phyloP scores from a whole-genome alignment of 2,888 invertebrate genomes.

The Zygaena filipendulae region DNA sequence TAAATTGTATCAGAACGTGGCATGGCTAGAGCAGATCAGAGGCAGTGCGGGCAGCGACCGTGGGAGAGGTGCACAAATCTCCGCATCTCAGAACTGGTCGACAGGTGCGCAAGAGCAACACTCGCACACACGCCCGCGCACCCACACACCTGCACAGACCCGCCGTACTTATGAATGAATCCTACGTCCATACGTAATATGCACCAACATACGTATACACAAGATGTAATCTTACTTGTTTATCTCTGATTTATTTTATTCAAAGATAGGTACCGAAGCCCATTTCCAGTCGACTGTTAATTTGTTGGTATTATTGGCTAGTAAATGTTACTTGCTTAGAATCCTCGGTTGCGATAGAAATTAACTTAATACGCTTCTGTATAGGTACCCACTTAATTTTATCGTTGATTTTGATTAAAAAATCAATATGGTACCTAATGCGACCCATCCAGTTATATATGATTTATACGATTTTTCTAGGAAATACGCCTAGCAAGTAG shows the following conservation, averaged over 20 bases:
- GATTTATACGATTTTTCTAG: no score
- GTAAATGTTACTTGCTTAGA: no score
- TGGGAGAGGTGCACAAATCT: conserved; percentile 68
- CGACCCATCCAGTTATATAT: no score
- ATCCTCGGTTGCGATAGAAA: no score
- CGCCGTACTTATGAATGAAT: conserved; percentile 62
- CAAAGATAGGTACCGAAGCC: neutral
- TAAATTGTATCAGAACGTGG: conserved; percentile 51
- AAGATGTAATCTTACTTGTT: conserved; percentile 50
- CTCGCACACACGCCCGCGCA: conserved; percentile 24
- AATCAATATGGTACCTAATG: no score
- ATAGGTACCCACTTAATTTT: no score
- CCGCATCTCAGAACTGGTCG: conserved; percentile 68
- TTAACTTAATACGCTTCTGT: no score
- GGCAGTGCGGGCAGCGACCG: conserved; percentile 61
- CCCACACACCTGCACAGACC: conserved; percentile 31
- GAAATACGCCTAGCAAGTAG: no score
- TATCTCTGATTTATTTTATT: conserved; percentile 60
- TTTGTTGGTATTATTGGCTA: no score
- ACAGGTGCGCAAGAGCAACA: conserved; percentile 52
- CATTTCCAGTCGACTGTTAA: no score
- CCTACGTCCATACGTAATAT: conserved; percentile 25
- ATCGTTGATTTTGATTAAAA: no score
- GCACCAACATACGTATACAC: conserved; percentile 21
- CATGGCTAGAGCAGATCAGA: conserved; percentile 54